A percentile compares a stretch with the other conserved stretches of the same genome.
Evolutionary conservation across 2,888 invertebrate species (phyloP).

Genomic region (Macrophya alboannulata): DNA sequence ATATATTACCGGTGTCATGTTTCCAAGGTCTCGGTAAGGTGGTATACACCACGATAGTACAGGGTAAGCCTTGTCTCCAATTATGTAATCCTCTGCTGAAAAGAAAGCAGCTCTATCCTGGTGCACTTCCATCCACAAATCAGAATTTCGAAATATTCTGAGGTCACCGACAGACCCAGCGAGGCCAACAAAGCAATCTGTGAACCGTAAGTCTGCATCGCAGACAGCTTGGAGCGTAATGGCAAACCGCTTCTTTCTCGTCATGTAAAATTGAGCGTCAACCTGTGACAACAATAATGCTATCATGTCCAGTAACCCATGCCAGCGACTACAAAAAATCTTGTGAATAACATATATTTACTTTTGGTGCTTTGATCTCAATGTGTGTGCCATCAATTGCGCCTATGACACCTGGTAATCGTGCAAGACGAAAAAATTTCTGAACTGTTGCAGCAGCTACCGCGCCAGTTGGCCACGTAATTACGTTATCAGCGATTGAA

Average conservation of each 20-base stretch:
- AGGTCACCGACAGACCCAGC: conserved; percentile 58
- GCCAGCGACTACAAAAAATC: neutral
- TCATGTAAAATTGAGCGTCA: conserved; percentile 7
- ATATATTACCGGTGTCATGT: neutral
- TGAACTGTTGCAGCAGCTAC: neutral
- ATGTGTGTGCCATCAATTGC: conserved; percentile 10
- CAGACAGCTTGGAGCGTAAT: conserved; percentile 56
- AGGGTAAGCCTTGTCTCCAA: neutral
- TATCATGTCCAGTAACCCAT: neutral
- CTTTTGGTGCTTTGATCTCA: conserved; percentile 14
- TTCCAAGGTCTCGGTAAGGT: neutral
- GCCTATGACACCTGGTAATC: neutral
- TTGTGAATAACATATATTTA: neutral
- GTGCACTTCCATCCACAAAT: conserved; percentile 60
- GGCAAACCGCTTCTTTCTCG: conserved; percentile 46
- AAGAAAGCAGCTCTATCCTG: conserved; percentile 56
- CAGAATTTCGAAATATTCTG: conserved; percentile 66
- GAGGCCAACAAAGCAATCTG: conserved; percentile 56
- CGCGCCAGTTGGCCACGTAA: neutral
- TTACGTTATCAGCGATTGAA: neutral
- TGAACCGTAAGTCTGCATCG: conserved; percentile 51
- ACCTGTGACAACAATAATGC: neutral
- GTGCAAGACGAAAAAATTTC: neutral
- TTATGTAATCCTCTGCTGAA: conserved; percentile 57
- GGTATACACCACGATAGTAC: too few species aligned